These are phyloP conservation scores for Drosophila silvestris DNA, from an alignment of 2,888 invertebrate genomes.

Conservation along the genomic window DNA sequence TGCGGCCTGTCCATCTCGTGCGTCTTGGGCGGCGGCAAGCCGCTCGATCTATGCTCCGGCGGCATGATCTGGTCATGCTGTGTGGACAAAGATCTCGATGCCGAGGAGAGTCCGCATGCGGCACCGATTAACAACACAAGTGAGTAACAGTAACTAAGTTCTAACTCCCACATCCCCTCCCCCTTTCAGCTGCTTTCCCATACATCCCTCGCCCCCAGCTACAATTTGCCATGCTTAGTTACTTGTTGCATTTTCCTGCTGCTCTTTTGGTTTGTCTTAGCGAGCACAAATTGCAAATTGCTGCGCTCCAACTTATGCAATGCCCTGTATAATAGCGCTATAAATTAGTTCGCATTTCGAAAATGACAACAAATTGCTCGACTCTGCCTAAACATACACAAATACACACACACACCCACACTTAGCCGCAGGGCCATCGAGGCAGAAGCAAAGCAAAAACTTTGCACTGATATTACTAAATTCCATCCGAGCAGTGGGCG, in stretches of 20 bases:
- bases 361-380: constrained; percentile 78
- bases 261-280: constrained; percentile 33
- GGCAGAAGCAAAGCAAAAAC: constrained; percentile 40
- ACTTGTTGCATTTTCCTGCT: constrained; percentile 35
- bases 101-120: constrained; percentile 86
- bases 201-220: neutral
- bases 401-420: constrained; percentile 9
- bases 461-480: constrained; percentile 49
- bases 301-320: constrained; percentile 78
- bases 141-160: constrained; percentile 87
- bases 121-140: constrained; percentile 94
- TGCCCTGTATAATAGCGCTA: constrained; percentile 71
- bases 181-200: constrained; percentile 15
- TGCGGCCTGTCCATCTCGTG: constrained; percentile 96
- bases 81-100: constrained; percentile 90
- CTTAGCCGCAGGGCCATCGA: constrained; percentile 20
- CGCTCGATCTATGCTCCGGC: constrained; percentile 95
- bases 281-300: constrained; percentile 68
- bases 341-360: constrained; percentile 80
- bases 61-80: constrained; percentile 98
- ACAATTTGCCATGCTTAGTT: constrained; percentile 25
- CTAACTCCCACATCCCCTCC: constrained; percentile 48
- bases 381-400: constrained; percentile 41
- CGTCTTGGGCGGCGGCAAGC: constrained; percentile 94
- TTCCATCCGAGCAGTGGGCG: constrained; percentile 23